These are phyloP conservation scores for Chelonus insularis DNA, from an alignment of 1,140 invertebrate species.

Conservation along the genomic window DNA sequence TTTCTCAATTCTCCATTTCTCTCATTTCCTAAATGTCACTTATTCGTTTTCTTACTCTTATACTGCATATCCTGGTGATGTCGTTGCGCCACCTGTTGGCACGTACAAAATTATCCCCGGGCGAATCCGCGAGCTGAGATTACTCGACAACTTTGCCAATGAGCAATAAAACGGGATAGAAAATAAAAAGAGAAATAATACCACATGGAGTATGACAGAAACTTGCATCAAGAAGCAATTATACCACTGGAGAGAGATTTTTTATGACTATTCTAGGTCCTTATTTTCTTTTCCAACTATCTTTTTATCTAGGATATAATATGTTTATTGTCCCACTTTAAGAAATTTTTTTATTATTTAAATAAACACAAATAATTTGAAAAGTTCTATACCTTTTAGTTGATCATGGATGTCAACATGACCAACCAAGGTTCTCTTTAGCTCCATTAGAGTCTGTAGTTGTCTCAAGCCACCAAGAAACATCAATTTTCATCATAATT, in stretches of 20 bases:
- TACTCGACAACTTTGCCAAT: conserved; percentile 3
- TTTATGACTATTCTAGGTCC: too few relatives aligned
- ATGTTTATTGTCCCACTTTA: too few relatives aligned
- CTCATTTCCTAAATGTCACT: background rate
- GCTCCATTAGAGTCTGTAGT: background rate
- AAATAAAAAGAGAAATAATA: background rate
- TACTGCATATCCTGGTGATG: background rate
- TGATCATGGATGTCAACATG: background rate
- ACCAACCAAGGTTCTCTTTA: conserved; percentile 11
- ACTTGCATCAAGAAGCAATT: background rate
- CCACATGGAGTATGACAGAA: background rate
- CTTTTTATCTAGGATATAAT: too few relatives aligned
- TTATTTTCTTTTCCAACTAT: too few relatives aligned
- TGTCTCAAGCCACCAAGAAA: conserved; percentile 19
- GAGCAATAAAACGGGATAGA: background rate
- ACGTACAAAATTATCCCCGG: conserved; percentile 19
- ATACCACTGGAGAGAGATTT: too few relatives aligned
- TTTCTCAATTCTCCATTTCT: background rate
- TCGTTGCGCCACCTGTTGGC: conserved; percentile 24
- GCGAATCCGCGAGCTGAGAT: conserved; percentile 5
- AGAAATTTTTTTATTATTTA: conserved; percentile 4
- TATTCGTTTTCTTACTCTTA: background rate
- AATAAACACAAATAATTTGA: background rate
- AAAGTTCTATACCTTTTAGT: background rate
- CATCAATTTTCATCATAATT: conserved; percentile 29